Percentiles rank a stretch among this genome's conserved stretches.
Conservation (phyloP, 2,888 invertebrate genomes). For the Apomyelois bistriatella region DNA sequence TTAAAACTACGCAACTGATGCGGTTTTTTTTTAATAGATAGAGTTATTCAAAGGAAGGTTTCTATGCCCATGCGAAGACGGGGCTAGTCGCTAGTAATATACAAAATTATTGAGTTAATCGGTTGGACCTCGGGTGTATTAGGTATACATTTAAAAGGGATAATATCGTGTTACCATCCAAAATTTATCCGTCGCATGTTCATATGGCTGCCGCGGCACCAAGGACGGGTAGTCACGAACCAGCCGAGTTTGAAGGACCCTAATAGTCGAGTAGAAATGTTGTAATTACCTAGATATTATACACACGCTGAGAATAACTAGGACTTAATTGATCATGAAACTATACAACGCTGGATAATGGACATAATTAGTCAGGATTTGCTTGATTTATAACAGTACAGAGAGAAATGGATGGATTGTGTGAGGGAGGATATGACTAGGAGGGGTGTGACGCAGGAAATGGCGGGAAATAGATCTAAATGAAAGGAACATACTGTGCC, state of each 20-base stretch:
- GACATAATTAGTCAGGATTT: no score
- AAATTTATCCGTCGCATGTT: neutral
- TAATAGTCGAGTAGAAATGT: neutral
- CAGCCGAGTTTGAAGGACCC: neutral
- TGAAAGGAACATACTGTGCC: no score
- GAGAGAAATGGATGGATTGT: no score
- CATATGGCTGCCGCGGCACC: neutral
- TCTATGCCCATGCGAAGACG: no score
- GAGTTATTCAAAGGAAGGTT: no score
- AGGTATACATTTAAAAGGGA: neutral
- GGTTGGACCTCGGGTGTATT: neutral
- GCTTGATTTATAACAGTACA: no score
- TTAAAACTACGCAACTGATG: no score
- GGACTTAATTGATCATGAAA: neutral
- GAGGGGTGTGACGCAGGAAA: no score
- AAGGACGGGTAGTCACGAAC: constrained; percentile 3
- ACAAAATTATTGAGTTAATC: neutral
- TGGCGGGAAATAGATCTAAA: no score
- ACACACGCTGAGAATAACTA: neutral
- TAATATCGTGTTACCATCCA: neutral
- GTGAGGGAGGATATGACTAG: no score
- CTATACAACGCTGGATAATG: neutral
- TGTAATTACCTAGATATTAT: neutral
- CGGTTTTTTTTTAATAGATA: no score
- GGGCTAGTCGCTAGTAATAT: neutral